A percentile compares a stretch with the other conserved stretches of the same genome.
phyloP scores from a whole-genome alignment of 2,888 invertebrate genomes.

The Anoncus sp. region DNA sequence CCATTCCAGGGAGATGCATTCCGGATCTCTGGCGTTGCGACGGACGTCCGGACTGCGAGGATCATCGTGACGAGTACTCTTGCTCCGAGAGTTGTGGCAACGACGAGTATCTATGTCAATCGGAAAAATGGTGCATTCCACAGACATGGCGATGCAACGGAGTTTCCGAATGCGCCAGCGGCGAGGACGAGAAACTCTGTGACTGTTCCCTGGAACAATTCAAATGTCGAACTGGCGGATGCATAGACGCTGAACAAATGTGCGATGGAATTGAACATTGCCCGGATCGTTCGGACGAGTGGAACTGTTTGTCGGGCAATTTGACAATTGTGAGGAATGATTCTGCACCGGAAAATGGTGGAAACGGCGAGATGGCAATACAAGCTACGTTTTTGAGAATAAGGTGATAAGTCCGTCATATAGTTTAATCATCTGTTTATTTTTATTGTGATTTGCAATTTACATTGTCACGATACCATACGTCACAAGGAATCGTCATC shows the following conservation, averaged over 20 bases:
- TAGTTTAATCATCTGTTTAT: not conserved
- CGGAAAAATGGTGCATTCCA: conserved; percentile 86
- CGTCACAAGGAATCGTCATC: no score
- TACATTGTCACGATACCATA: not conserved
- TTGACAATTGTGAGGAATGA: conserved; percentile 68
- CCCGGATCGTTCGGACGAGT: conserved; percentile 87
- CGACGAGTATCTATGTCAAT: conserved; percentile 85
- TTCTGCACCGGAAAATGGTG: conserved; percentile 59
- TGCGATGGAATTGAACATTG: conserved; percentile 87
- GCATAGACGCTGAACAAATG: conserved; percentile 83
- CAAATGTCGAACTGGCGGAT: conserved; percentile 86
- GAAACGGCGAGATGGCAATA: conserved; percentile 60
- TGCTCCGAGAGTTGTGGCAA: conserved; percentile 84
- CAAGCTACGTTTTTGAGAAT: conserved; percentile 71
- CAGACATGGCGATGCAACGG: conserved; percentile 86
- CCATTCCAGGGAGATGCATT: conserved; percentile 84
- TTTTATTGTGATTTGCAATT: not conserved
- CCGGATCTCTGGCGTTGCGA: conserved; percentile 86
- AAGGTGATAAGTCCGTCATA: conserved; percentile 65
- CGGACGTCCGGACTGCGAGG: conserved; percentile 85
- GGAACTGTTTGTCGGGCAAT: conserved; percentile 83
- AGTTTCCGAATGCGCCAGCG: conserved; percentile 84
- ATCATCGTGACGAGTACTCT: conserved; percentile 85
- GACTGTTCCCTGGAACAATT: conserved; percentile 85
- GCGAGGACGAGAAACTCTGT: conserved; percentile 86